These are phyloP conservation scores for Tiphia femorata DNA, from an alignment of 2,888 invertebrate species.

Conservation along the genomic window DNA sequence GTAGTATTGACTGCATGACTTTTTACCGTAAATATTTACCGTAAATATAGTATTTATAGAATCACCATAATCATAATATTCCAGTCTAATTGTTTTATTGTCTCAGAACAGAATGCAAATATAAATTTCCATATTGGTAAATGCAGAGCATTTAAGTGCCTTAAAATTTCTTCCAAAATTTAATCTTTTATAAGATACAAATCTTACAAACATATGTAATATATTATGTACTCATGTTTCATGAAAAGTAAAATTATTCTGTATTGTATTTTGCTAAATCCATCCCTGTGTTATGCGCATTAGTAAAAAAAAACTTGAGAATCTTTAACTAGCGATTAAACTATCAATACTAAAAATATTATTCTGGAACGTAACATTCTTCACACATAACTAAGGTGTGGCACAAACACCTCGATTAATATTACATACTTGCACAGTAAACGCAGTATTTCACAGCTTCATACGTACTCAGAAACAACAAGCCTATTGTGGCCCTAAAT, in stretches of 20 bases:
- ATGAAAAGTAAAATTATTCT: constrained; percentile 37
- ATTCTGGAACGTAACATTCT: too few species aligned
- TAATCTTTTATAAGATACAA: constrained; percentile 12
- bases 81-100: not conserved
- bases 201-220: constrained; percentile 17
- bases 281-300: too few species aligned
- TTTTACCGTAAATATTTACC: too few species aligned
- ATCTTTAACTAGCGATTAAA: too few species aligned
- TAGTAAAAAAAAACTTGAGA: too few species aligned
- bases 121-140: constrained; percentile 39
- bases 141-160: constrained; percentile 50
- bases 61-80: constrained; percentile 1
- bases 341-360: too few species aligned
- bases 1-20: not conserved
- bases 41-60: constrained; percentile 1
- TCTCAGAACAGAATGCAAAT: constrained; percentile 6
- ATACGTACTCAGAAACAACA: too few species aligned
- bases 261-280: constrained; percentile 18
- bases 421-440: too few species aligned
- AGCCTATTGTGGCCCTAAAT: not conserved
- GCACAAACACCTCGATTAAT: accelerated
- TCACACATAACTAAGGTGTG: not conserved
- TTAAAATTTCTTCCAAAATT: constrained; percentile 46
- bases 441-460: too few species aligned
- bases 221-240: constrained; percentile 32